A percentile compares a stretch with the other conserved stretches of the same genome.
phyloP scores from a whole-genome alignment of 2,113 vertebrate species.

The Apaloderma vittatum region DNA sequence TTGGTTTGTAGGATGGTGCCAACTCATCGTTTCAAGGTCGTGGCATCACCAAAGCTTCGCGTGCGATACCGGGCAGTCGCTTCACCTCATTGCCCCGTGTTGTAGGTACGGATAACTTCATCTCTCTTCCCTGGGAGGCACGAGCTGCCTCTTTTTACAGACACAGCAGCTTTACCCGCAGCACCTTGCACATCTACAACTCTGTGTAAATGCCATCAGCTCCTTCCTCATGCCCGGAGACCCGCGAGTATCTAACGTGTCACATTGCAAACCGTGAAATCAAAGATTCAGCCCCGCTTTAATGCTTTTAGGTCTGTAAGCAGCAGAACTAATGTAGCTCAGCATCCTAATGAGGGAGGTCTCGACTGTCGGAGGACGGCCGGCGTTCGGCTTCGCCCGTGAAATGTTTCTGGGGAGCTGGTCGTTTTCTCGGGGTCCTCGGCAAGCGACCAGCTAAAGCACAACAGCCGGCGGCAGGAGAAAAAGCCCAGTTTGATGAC shows the following conservation, averaged over 20 bases:
- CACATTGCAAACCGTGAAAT: not conserved
- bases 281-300: not conserved
- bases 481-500: not conserved
- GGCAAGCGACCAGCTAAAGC: not conserved
- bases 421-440: not conserved
- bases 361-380: not conserved
- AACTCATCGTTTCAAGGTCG: not conserved
- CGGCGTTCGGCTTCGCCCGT: not conserved
- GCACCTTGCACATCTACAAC: not conserved
- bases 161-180: not conserved
- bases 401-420: not conserved
- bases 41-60: not conserved
- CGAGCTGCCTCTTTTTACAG: not conserved
- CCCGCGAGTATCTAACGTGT: not conserved
- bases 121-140: not conserved
- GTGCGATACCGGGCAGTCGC: not conserved
- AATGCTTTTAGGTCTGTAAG: not conserved
- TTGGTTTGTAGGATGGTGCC: not conserved
- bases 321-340: not conserved
- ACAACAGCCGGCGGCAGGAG: not conserved
- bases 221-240: not conserved
- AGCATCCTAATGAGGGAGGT: conserved; percentile 10
- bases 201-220: not conserved
- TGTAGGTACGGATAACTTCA: not conserved
- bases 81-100: rapidly evolving